Conservation (phyloP, 2,888 invertebrate species). For the Mesorhabditis belari region DNA sequence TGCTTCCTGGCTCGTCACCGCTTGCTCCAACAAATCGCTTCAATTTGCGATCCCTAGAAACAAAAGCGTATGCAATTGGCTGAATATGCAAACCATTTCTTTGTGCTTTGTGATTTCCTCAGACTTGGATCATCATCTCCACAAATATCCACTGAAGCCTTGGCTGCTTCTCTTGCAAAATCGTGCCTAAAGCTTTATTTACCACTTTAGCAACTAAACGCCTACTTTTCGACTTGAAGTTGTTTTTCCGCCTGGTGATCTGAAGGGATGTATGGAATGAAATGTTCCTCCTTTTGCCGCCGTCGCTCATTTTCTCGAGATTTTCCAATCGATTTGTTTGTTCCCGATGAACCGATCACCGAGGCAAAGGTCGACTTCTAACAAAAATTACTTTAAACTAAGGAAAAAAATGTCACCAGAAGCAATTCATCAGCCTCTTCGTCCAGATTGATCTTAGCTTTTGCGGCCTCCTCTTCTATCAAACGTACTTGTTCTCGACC, state of each 20-base stretch:
- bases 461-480: slow-evolving; percentile 9
- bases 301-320: background rate
- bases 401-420: no score
- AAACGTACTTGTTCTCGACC: background rate
- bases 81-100: slow-evolving; percentile 27
- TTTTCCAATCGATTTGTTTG: background rate
- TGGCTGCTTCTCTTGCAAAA: slow-evolving; percentile 73
- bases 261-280: slow-evolving; percentile 35
- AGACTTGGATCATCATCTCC: slow-evolving; percentile 66
- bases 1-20: slow-evolving; percentile 56
- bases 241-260: slow-evolving; percentile 39
- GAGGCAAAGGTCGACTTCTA: background rate
- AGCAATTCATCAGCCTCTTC: no score
- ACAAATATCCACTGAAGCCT: slow-evolving; percentile 74
- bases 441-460: background rate
- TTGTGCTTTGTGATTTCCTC: slow-evolving; percentile 36
- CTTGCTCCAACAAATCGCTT: slow-evolving; percentile 75
- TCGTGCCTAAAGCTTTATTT: slow-evolving; percentile 7
- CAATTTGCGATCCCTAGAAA: slow-evolving; percentile 78
- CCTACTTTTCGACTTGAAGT: slow-evolving; percentile 32
- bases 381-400: background rate
- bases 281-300: slow-evolving; percentile 24
- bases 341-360: background rate
- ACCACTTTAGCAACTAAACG: background rate
- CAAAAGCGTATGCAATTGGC: background rate